phyloP scores from a whole-genome alignment of 2,113 vertebrate species.

The Peromyscus polionotus region DNA sequence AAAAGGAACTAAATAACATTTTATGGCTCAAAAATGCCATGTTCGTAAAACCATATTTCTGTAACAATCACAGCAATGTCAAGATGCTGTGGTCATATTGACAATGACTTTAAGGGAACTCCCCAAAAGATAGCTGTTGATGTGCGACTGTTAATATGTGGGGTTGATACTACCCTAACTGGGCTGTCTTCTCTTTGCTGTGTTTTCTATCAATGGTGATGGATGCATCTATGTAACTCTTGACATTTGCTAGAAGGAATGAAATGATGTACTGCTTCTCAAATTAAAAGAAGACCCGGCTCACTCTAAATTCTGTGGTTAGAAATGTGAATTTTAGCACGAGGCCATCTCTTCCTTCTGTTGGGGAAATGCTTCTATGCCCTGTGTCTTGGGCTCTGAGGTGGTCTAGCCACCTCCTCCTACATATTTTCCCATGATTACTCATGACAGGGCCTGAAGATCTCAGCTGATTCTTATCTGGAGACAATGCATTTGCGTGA shows the following conservation, averaged over 20 bases:
- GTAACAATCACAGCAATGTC: constrained; percentile 31
- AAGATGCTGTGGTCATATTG: not conserved
- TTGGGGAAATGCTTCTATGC: not conserved
- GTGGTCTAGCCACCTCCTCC: not conserved
- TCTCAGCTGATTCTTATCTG: not conserved
- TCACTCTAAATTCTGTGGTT: constrained; percentile 35
- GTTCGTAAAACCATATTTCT: constrained; percentile 57
- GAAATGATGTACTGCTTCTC: constrained; percentile 29
- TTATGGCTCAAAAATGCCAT: constrained; percentile 37
- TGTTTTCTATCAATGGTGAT: not conserved
- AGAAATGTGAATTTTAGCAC: constrained; percentile 38
- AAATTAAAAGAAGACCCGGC: not conserved
- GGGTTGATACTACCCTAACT: not conserved
- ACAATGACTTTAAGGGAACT: constrained; percentile 13
- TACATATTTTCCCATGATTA: not conserved
- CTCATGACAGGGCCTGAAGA: constrained; percentile 1
- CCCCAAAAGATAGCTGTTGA: not conserved
- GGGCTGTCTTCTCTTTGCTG: constrained; percentile 13
- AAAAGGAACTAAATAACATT: constrained; percentile 56
- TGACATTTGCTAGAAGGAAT: constrained; percentile 42
- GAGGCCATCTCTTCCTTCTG: not conserved
- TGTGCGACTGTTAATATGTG: not conserved
- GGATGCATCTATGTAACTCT: constrained; percentile 32
- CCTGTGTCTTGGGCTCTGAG: not conserved
- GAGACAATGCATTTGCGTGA: not conserved